Conservation (phyloP, 2,113 vertebrate genomes). For the Leucosticte australis region DNA sequence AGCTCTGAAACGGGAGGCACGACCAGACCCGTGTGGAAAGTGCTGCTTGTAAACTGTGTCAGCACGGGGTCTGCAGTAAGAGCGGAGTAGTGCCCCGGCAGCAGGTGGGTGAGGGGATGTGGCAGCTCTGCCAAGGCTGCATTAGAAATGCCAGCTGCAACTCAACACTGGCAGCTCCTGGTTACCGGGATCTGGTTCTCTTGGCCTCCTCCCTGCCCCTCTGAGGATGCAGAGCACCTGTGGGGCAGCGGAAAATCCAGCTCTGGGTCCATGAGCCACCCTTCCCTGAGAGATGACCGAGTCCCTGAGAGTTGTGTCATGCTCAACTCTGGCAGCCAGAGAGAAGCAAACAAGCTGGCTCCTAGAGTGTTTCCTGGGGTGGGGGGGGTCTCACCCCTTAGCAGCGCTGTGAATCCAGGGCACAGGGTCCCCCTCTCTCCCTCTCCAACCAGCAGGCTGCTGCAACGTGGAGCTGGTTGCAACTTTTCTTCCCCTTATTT, state of each 20-base stretch:
- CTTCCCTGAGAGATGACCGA: not conserved
- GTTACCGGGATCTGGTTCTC: slow-evolving; percentile 33
- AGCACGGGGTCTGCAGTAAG: not conserved
- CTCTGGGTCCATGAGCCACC: not conserved
- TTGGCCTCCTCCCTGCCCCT: not conserved
- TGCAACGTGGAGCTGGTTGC: not conserved
- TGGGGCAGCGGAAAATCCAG: not conserved
- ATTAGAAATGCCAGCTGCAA: slow-evolving; percentile 6
- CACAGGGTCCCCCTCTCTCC: not conserved
- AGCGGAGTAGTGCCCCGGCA: fast-evolving
- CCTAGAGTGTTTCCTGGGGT: not conserved
- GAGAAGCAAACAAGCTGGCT: not conserved
- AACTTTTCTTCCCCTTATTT: no score
- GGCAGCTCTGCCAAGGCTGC: not conserved
- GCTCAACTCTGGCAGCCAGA: not conserved
- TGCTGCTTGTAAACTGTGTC: fast-evolving
- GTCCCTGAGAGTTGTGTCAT: not conserved
- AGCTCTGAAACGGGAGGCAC: not conserved
- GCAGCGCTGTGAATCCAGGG: not conserved
- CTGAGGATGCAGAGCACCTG: not conserved
- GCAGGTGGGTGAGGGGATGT: not conserved
- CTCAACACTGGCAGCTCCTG: not conserved
- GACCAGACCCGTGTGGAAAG: not conserved
- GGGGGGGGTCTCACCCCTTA: not conserved
- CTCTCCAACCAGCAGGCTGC: not conserved